Evolutionary conservation across 2,113 vertebrate genomes (phyloP), one percentile per base, ranked within the genome.

Genomic region (Scalopus aquaticus): DNA sequence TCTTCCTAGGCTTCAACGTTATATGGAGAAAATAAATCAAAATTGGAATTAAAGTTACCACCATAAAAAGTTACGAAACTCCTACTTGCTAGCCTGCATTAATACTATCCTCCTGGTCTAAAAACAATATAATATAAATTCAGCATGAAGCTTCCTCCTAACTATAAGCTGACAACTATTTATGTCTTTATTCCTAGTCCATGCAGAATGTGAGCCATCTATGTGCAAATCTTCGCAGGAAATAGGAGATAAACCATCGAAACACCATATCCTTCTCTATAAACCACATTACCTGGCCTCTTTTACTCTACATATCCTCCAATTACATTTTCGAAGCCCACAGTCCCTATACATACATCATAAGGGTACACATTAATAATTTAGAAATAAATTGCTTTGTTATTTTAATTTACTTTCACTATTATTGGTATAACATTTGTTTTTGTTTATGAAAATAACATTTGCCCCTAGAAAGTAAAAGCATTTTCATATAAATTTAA

Each of bases 401-500:
- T 39, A 69, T 72, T 90, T 67, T 64, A 74, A 72, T 49, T 88
- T 88, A 84, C 26, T 88, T 73, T 30, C 35, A 62, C 76, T 88
- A 65, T 4, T 94, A 60, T 3, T 84, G 72, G 10, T 56, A 58
- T 12, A 54, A 42, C 69, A 10, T 6, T 28, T 90, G 20, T 82
- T 73, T 79, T 80, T 54, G 32, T 35, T 89, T 93, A 87, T 56
- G 46, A 91, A 94, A 93, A 67, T 67, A 94, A 69, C 1, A 39
- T 54, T 62, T 72, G 35, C 39, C 54, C 76, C 90, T 89, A 82
- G 42, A 94, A 94, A 89, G 28, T 77, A 83, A 93, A 93, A 79
- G 70, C 65, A 64, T 73, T 93, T 32, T 92, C 28, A 49, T 20
- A 72, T 67, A 84, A 95, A 93, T 17, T 35, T 93, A 42, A 72